phyloP scores from a whole-genome alignment of 2,113 vertebrate genomes.

The Numenius arquata region DNA sequence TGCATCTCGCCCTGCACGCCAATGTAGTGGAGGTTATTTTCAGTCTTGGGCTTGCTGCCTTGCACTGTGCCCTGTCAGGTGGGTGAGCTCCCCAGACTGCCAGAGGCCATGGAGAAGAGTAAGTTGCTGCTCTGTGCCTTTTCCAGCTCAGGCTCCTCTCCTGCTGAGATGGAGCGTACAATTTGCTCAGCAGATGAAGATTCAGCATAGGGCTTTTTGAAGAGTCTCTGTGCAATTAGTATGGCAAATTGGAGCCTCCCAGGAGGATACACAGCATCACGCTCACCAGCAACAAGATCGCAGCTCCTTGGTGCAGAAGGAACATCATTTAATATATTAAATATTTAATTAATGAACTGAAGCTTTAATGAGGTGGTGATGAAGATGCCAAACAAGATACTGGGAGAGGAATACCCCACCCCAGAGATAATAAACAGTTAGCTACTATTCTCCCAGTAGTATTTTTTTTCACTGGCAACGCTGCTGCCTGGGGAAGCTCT shows the following conservation, averaged over 20 bases:
- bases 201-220: constrained; percentile 59
- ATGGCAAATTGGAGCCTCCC: constrained; percentile 74
- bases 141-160: not conserved
- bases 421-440: constrained; percentile 37
- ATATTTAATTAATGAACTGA: constrained; percentile 76
- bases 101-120: not conserved
- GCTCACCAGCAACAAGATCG: constrained; percentile 65
- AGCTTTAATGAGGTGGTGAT: constrained; percentile 73
- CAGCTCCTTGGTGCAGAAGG: constrained; percentile 54
- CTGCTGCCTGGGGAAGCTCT: not conserved
- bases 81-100: not conserved
- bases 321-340: constrained; percentile 72
- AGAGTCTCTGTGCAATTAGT: constrained; percentile 74
- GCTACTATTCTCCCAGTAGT: constrained; percentile 21
- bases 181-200: constrained; percentile 58
- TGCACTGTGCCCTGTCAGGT: not conserved
- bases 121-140: not conserved
- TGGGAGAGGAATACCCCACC: constrained; percentile 39
- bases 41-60: not conserved
- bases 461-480: constrained; percentile 6
- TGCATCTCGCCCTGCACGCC: rapidly evolving
- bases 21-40: not conserved
- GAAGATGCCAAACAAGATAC: constrained; percentile 66
- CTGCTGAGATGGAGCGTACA: constrained; percentile 1
- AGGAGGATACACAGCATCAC: constrained; percentile 64